A percentile compares a stretch with the other conserved stretches of the same genome.
Evolutionary conservation across 2,797 vertebrate genomes (phyloP).

Genomic region (Myotis pilosus): DNA sequence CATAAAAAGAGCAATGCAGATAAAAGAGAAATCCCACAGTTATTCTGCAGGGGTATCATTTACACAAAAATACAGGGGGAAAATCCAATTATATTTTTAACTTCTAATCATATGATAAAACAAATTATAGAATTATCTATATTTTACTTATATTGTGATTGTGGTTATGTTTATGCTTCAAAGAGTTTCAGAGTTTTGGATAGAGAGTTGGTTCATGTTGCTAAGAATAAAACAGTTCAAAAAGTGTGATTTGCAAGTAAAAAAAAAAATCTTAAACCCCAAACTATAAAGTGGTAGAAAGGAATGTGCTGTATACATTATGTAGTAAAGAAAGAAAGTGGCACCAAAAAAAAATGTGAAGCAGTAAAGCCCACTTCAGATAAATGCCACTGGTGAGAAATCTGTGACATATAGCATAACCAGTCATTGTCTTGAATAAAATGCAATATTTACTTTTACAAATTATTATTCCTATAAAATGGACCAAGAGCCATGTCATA

Average conservation of each 20-base stretch:
- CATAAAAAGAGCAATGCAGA: neutral
- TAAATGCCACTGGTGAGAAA: neutral
- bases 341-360: neutral
- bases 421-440: neutral
- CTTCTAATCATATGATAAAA: slow-evolving; percentile 13
- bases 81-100: neutral
- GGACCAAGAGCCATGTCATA: neutral
- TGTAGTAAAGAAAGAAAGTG: neutral
- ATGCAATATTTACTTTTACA: neutral
- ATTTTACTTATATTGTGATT: slow-evolving; percentile 35
- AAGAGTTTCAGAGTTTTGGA: neutral
- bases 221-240: slow-evolving; percentile 11
- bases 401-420: neutral
- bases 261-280: neutral
- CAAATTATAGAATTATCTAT: neutral
- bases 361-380: neutral
- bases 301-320: neutral
- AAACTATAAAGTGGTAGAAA: neutral
- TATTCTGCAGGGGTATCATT: neutral
- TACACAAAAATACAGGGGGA: neutral
- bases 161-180: neutral
- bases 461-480: neutral
- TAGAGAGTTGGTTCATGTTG: neutral
- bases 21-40: neutral
- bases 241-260: neutral